Base-by-base conservation (phyloP, 1,140 invertebrate genomes). In the Charaxes varanes region DNA sequence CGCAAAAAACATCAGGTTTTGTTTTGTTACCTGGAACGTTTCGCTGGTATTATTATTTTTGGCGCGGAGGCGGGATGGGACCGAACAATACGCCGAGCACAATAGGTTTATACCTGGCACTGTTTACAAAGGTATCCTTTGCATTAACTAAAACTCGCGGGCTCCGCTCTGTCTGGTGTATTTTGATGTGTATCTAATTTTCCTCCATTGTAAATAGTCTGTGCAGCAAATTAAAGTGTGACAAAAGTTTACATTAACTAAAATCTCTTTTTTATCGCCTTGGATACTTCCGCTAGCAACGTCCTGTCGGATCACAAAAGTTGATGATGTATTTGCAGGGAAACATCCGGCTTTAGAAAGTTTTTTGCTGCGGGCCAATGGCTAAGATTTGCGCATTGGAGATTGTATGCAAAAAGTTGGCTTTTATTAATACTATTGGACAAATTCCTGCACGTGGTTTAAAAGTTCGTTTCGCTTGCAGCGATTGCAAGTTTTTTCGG, bases 41-140 rank as follows among this genome's bases (percentile, higher is more conserved):
- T 56, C 47, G 40, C 48, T 43, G 49, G 41, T 58, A 58, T 69
- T 71, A 69, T 78, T 71, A 77, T 77, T 70, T n/a, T 79, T 64
- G 47, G 61, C 61, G 46, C 43, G 40, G 53, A 69, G 71, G 74
- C 62, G 73, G 67, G 64, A 65, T 63, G 60, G 41, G 47, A 37
- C 38, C 40, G 46, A 56, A 82, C 62, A 78, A 79, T 64, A 41
- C 54, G 27, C 17, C 10, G 46, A 49, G 48, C 59, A 73, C 54
- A 63, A 66, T 48, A 53, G n/a, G 61, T 70, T 71, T 80, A 62
- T 82, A 78, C 76, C 78, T 82, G 77, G 53, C 21, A 35, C 27
- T 71, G 51, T 80, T 77, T 71, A 74, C 64, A 70, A 63, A 69
- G 63, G 60, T 51, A 47, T 47, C 48, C 34, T 53, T 34, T 42